These are phyloP conservation scores for Thamnaconus septentrionalis DNA, from an alignment of 2,113 vertebrate species.

Conservation along the genomic window DNA sequence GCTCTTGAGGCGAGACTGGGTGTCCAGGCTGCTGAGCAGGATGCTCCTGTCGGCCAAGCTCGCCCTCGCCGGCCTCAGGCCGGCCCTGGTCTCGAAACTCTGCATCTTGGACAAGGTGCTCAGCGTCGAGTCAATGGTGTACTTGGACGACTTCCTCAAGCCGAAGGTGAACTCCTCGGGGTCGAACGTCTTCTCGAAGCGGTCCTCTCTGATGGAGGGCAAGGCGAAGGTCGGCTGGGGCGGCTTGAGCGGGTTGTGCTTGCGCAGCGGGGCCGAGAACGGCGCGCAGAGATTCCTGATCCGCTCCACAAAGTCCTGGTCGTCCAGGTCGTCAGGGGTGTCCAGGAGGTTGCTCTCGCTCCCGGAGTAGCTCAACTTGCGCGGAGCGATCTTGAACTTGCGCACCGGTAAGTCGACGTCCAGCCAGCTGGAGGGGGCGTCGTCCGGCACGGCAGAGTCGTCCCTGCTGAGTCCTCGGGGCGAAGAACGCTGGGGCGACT, in stretches of 20 bases:
- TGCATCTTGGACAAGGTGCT: conserved; percentile 72
- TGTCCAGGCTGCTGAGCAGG: conserved; percentile 77
- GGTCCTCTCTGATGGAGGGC: conserved; percentile 91
- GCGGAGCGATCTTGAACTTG: conserved; percentile 49
- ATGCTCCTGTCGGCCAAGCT: conserved; percentile 83
- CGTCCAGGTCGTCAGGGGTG: conserved; percentile 83
- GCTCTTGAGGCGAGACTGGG: conserved; percentile 59
- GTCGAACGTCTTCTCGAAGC: conserved; percentile 88
- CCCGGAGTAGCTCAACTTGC: conserved; percentile 70
- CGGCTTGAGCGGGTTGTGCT: conserved; percentile 80
- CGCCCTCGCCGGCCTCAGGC: conserved; percentile 77
- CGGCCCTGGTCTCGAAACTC: conserved; percentile 74
- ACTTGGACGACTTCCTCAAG: conserved; percentile 74
- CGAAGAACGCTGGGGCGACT: conserved; percentile 41
- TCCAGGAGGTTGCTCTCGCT: conserved; percentile 81
- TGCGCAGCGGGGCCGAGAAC: conserved; percentile 84
- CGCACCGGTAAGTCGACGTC: conserved; percentile 64
- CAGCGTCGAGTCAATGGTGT: conserved; percentile 57
- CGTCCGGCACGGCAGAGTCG: conserved; percentile 27
- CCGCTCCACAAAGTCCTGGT: conserved; percentile 86
- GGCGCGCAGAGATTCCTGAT: conserved; percentile 87
- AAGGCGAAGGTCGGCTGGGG: conserved; percentile 84
- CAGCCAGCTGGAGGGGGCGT: conserved; percentile 63
- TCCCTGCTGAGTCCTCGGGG: conserved; percentile 39
- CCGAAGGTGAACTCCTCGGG: conserved; percentile 85